Base-by-base conservation (phyloP, 2,797 vertebrate species). In the Tolypeutes matacus region DNA sequence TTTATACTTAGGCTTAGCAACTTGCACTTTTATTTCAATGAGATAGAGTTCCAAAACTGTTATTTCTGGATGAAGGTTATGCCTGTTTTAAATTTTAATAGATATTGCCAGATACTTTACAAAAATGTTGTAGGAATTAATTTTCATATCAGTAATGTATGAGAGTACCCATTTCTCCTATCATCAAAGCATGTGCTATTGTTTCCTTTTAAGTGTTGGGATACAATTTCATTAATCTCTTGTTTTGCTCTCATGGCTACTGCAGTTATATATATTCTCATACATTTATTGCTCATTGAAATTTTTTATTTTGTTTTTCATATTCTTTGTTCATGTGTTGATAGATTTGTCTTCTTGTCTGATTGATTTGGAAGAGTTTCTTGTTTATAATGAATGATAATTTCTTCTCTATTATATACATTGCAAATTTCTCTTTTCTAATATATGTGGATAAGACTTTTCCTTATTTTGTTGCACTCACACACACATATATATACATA, bases 71-170 rank as follows among this genome's bases (percentile, higher is more conserved):
- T 86, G 18, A 76, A 90, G 27, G 0, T 85, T 75, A 21, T 34
- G 78, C 67, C 18, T 78, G 3, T 51, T 78, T 92, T 56, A 95
- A 51, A 46, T 51, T 87, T 77, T 89, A 86, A 78, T 60, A n/a
- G 3, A 65, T 62, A 86, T 69, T 18, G 83, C 56, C 23, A 84
- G 72, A 13, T 70, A 39, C 2, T 70, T 92, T 64, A 69, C 42
- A 75, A 88, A 77, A 25, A 36, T 7, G 5, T 36, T 73, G 4
- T 60, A 62, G 29, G 15, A 75, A 90, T 75, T 94, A 12, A 84
- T 90, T 90, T 89, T 90, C 25, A 82, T 77, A 65, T 7, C 49
- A 81, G 36, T 4, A 75, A 27, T 65, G 46, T 77, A 53, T 46
- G 49, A 92, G 36, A 90, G 21, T 25, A 70, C 2, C 7, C 5